Evolutionary conservation across 2,797 vertebrate species (phyloP).

Genomic region (Tangara arthus): DNA sequence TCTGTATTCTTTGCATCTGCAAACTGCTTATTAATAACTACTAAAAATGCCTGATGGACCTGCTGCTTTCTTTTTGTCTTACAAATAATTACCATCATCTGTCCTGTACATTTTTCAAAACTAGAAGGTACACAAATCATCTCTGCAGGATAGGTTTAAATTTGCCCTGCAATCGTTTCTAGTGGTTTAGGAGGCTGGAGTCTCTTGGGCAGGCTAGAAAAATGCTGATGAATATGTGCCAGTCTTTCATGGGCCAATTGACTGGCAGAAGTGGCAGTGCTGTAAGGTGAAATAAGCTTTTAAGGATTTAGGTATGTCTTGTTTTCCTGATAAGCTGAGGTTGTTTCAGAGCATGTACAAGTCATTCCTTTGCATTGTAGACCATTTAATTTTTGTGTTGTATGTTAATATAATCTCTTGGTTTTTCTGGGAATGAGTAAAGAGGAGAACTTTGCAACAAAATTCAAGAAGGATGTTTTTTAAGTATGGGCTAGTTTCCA

Average conservation of each 20-base stretch:
- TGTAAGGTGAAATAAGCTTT: background rate
- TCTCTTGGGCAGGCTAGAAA: background rate
- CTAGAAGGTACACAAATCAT: background rate
- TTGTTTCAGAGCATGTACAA: background rate
- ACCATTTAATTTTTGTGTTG: background rate
- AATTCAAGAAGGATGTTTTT: background rate
- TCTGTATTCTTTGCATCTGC: background rate
- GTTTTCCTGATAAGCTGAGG: background rate
- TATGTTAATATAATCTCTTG: background rate
- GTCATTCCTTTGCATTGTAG: background rate
- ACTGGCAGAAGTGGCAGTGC: background rate
- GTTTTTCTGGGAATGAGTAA: background rate
- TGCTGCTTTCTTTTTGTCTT: background rate
- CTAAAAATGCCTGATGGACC: background rate
- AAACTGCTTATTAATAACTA: background rate
- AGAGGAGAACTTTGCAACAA: background rate
- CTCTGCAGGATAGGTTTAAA: background rate
- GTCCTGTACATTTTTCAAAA: background rate
- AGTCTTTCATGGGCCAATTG: background rate
- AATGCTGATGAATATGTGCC: background rate
- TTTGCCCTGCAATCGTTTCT: background rate
- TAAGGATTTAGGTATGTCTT: background rate
- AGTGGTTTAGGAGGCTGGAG: background rate
- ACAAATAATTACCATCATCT: background rate
- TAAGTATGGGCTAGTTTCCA: background rate